Evolutionary conservation across 2,888 invertebrate genomes (phyloP).

Genomic region (Hirtodrosophila alboralis): DNA sequence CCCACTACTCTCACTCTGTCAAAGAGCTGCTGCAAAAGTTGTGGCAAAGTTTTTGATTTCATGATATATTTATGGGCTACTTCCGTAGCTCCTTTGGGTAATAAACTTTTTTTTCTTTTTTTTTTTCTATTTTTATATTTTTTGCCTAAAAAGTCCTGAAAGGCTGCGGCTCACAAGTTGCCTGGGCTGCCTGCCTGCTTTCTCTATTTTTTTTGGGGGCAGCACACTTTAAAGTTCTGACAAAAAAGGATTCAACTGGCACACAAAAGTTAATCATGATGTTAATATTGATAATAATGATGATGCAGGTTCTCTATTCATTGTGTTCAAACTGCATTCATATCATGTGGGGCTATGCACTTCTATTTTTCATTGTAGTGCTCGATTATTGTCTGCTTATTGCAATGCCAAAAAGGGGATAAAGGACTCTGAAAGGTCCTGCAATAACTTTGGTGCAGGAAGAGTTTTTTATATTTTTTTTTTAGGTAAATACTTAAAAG

Average conservation of each 20-base stretch:
- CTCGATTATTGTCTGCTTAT: slow-evolving; percentile 2
- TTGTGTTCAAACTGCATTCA: slow-evolving; percentile 27
- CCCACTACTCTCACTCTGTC: no score
- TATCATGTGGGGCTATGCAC: slow-evolving; percentile 5
- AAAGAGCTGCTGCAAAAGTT: slow-evolving; percentile 58
- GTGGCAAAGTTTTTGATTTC: slow-evolving; percentile 78
- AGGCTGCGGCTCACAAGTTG: slow-evolving; percentile 31
- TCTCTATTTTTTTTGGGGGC: slow-evolving; percentile 27
- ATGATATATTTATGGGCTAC: slow-evolving; percentile 78
- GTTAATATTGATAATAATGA: slow-evolving; percentile 5
- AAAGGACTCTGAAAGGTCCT: not conserved
- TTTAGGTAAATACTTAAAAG: no score
- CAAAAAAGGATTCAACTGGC: slow-evolving; percentile 7
- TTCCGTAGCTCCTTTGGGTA: slow-evolving; percentile 70
- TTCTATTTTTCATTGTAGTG: slow-evolving; percentile 6
- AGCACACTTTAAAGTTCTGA: slow-evolving; percentile 47
- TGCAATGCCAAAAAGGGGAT: not conserved
- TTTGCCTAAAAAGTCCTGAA: slow-evolving; percentile 41
- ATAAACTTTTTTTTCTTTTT: no score
- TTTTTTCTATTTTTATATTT: no score
- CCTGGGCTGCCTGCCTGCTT: not conserved
- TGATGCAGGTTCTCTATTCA: slow-evolving; percentile 20
- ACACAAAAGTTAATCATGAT: slow-evolving; percentile 18
- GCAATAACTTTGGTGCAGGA: no score
- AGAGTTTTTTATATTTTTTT: no score